Evolutionary conservation across 2,888 invertebrate genomes (phyloP), one percentile per base, ranked within the genome.

Genomic region (Caenorhabditis afra): DNA sequence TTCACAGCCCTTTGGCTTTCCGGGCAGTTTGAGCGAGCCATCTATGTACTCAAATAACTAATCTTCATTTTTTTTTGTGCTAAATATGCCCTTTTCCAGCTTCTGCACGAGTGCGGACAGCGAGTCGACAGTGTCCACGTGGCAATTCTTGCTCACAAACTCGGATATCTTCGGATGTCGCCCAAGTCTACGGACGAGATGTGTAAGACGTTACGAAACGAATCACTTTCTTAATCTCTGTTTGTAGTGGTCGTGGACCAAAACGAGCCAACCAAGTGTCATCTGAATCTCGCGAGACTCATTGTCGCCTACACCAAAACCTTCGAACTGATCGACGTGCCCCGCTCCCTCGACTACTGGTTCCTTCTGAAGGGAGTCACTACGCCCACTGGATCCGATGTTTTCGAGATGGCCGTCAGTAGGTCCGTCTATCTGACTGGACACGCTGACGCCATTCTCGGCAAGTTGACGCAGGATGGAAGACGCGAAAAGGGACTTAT

Each of bases 321-420:
- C 16, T 89, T 89, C 58, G 89, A 89, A 52, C 55, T 89, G 57
- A 68, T 76, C 22, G 89, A 89, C 62, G 82, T 87, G 18, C 77
- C 76, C 10, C 81, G 85, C 20, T 85, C 89, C 0, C 81, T 89
- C 52, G 87, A 87, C 67, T 89, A 89, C 68, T 89, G 84, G 73
- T 89, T 85, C 82, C 81, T 89, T 49, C 66, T 88, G 52, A 83
- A 84, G 64, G 86, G 84, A n/a, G 70, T 83, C 50, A 50, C 66
- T n/a, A 83, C 82, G 0, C 81, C 85, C 0, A 74, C 81, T 8
- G 85, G 86, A 29, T 81, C 86, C 11, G 87, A 86, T 58, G 83
- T 89, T 8, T 89, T 89, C 79, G 88, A 88, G 64, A 85, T 87
- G 55, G 87, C 89, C 23, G 86, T 89, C 18, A 87, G 86, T 23